phyloP scores from a whole-genome alignment of 2,113 vertebrate species.

The Chlorodrepanis virens region DNA sequence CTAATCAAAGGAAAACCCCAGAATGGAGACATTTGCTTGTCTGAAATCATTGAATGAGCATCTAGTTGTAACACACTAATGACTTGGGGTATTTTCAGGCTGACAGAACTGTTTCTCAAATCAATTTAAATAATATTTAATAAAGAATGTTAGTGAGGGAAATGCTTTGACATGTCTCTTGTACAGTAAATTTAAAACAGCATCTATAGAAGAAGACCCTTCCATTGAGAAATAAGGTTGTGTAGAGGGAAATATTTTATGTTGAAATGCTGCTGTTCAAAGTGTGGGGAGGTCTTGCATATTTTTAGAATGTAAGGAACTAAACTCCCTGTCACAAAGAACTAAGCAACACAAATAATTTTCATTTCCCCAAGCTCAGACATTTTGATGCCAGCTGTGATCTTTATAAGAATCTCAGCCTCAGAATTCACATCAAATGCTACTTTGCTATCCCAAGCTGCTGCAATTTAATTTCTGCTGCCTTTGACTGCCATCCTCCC shows the following conservation, averaged over 20 bases:
- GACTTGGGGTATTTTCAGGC: background rate
- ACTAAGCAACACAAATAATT: background rate
- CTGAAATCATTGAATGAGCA: background rate
- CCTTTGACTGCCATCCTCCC: background rate
- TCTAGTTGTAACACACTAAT: background rate
- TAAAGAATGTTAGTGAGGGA: background rate
- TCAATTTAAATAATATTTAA: background rate
- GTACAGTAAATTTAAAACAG: background rate
- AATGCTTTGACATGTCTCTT: background rate
- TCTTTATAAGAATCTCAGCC: background rate
- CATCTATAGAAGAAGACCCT: background rate
- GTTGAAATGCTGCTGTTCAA: background rate
- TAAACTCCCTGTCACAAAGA: background rate
- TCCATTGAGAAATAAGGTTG: background rate
- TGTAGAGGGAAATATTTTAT: background rate
- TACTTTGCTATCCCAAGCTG: background rate
- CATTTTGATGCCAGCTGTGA: background rate
- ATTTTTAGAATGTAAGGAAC: background rate
- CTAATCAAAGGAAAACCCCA: slow-evolving; percentile 16
- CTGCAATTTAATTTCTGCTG: background rate
- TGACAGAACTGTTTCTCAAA: background rate
- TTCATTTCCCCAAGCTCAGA: background rate
- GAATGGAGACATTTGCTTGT: background rate
- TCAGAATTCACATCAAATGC: background rate
- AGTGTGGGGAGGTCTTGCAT: background rate